Evolutionary conservation across 2,888 invertebrate genomes (phyloP).

Genomic region (Heliconius hortense): DNA sequence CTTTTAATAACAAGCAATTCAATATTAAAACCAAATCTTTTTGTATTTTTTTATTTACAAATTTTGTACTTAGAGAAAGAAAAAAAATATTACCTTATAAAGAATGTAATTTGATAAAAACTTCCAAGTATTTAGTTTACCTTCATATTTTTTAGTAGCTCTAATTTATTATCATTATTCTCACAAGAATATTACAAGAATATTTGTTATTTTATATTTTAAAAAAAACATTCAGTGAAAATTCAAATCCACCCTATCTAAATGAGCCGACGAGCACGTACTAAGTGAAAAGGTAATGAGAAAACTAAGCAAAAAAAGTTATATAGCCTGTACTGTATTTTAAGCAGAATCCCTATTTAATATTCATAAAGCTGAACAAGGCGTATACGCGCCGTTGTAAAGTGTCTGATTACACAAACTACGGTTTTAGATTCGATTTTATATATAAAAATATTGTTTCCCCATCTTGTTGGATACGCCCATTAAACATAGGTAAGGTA

Average conservation of each 20-base stretch:
- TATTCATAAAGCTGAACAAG: not conserved
- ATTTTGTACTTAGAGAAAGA: not conserved
- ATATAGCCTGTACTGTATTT: not conserved
- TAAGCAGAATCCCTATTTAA: not conserved
- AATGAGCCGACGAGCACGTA: not conserved
- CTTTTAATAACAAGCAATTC: not conserved
- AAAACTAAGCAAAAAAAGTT: constrained; percentile 8
- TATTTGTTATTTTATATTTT: not conserved
- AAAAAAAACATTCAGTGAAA: not conserved
- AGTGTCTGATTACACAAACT: not conserved
- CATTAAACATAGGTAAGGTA: too few relatives aligned
- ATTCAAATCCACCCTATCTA: not conserved
- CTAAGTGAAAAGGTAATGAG: not conserved
- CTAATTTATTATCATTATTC: not conserved
- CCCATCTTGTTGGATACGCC: too few relatives aligned
- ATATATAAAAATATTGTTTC: too few relatives aligned
- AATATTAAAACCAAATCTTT: not conserved
- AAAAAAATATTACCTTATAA: not conserved
- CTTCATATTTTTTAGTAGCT: not conserved
- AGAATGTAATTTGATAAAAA: not conserved
- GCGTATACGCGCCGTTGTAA: not conserved
- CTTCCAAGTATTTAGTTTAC: not conserved
- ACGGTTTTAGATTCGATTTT: not conserved
- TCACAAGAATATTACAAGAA: not conserved
- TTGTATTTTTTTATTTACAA: not conserved